These are phyloP conservation scores for Periophthalmus modestus DNA, from an alignment of 2,113 vertebrate genomes.

Conservation along the genomic window DNA sequence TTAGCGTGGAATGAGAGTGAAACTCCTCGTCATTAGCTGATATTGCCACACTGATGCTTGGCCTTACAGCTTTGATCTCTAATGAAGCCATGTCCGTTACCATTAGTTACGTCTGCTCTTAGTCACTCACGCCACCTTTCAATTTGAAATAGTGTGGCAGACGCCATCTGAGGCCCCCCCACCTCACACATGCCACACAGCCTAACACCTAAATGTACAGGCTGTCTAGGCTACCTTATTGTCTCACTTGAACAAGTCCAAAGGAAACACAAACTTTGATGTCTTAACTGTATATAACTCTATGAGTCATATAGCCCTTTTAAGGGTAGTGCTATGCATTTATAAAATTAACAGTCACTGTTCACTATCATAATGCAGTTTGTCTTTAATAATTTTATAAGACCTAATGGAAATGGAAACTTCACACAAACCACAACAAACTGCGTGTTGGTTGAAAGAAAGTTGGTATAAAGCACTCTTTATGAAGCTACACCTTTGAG, in stretches of 20 bases:
- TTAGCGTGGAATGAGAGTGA: conserved; percentile 59
- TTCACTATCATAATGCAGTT: conserved; percentile 44
- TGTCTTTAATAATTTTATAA: conserved; percentile 58
- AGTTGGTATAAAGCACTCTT: conserved; percentile 41
- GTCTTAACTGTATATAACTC: conserved; percentile 57
- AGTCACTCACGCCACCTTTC: conserved; percentile 71
- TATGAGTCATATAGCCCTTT: conserved; percentile 65
- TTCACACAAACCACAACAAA: conserved; percentile 60
- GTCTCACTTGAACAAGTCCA: conserved; percentile 61
- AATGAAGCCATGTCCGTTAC: conserved; percentile 66
- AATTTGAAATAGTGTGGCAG: conserved; percentile 56
- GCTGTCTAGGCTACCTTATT: conserved; percentile 61
- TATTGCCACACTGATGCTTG: conserved; percentile 33
- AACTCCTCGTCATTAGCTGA: conserved; percentile 71
- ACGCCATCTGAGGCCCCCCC: conserved; percentile 57
- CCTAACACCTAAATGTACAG: conserved; percentile 27
- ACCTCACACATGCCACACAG: conserved; percentile 30
- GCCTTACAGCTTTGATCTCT: conserved; percentile 70
- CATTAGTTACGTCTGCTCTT: conserved; percentile 61
- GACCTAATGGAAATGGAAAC: conserved; percentile 42
- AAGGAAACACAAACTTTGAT: conserved; percentile 71
- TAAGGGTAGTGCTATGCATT: conserved; percentile 49
- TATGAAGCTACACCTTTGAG: conserved; percentile 67
- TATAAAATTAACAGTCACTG: conserved; percentile 21
- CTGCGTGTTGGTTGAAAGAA: conserved; percentile 42